These are phyloP conservation scores for Petrocephalus schoutedeni DNA, from an alignment of 2,797 vertebrate genomes.

Conservation along the genomic window DNA sequence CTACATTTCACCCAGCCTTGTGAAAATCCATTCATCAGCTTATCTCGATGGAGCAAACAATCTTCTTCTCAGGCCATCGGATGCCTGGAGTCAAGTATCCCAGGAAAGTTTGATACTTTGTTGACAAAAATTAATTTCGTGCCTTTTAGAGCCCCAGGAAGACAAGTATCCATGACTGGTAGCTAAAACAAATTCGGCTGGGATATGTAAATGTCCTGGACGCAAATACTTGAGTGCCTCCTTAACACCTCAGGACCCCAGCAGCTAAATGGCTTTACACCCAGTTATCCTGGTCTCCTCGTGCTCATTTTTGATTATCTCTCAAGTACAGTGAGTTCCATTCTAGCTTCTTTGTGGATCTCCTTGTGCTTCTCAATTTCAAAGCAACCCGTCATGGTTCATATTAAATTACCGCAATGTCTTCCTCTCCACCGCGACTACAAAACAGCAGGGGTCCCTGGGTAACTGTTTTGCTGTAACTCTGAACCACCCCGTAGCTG, in stretches of 20 bases:
- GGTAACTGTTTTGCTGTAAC: background rate
- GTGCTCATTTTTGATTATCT: background rate
- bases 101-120: background rate
- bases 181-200: background rate
- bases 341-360: background rate
- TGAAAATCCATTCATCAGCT: background rate
- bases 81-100: background rate
- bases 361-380: background rate
- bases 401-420: background rate
- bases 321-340: background rate
- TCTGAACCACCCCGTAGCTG: background rate
- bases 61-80: background rate
- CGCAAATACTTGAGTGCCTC: background rate
- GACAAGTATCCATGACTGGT: background rate
- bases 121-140: background rate
- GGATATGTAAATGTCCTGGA: background rate
- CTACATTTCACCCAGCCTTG: background rate
- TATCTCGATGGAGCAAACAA: background rate
- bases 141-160: background rate
- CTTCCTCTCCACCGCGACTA: background rate
- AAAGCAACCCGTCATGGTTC: background rate
- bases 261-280: background rate
- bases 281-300: background rate
- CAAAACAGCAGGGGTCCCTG: background rate
- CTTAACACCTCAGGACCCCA: background rate